Evolutionary conservation across 2,888 invertebrate species (phyloP).

Genomic region (Agonopterix alstromeriana): DNA sequence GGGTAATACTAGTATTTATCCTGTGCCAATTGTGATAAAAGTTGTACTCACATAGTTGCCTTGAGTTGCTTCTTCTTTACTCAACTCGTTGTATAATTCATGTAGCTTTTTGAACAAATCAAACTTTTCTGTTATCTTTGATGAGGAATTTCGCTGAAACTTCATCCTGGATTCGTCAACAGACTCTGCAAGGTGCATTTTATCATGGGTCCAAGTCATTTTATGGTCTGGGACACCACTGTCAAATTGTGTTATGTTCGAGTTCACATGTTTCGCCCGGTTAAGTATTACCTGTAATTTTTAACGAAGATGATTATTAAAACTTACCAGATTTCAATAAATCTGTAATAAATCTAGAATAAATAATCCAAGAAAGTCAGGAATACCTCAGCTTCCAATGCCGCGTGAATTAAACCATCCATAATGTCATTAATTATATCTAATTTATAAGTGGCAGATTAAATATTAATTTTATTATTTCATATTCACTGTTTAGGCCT

Average conservation of each 20-base stretch:
- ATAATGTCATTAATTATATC: slow-evolving; percentile 72
- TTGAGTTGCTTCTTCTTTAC: slow-evolving; percentile 63
- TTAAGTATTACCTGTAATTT: slow-evolving; percentile 65
- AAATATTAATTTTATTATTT: slow-evolving; percentile 58
- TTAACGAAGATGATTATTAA: slow-evolving; percentile 10
- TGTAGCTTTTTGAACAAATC: slow-evolving; percentile 71
- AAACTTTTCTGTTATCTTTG: slow-evolving; percentile 59
- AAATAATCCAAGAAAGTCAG: slow-evolving; percentile 42
- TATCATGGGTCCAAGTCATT: slow-evolving; percentile 75
- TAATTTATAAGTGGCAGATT: slow-evolving; percentile 56
- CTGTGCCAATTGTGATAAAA: background rate
- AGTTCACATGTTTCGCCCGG: slow-evolving; percentile 71
- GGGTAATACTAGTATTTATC: too few species aligned
- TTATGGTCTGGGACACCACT: slow-evolving; percentile 70
- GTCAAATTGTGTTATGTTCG: slow-evolving; percentile 61
- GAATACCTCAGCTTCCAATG: slow-evolving; percentile 75
- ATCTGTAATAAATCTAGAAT: slow-evolving; percentile 20
- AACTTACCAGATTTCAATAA: slow-evolving; percentile 2
- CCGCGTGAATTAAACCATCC: slow-evolving; percentile 77
- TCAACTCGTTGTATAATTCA: slow-evolving; percentile 67
- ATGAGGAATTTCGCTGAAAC: slow-evolving; percentile 59
- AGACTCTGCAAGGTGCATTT: slow-evolving; percentile 67
- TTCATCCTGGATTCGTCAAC: slow-evolving; percentile 69
- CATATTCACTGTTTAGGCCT: slow-evolving; percentile 63
- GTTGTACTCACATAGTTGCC: slow-evolving; percentile 58